These are phyloP conservation scores for Coelinius sp. DNA, from an alignment of 2,888 invertebrate genomes.

Conservation along the genomic window DNA sequence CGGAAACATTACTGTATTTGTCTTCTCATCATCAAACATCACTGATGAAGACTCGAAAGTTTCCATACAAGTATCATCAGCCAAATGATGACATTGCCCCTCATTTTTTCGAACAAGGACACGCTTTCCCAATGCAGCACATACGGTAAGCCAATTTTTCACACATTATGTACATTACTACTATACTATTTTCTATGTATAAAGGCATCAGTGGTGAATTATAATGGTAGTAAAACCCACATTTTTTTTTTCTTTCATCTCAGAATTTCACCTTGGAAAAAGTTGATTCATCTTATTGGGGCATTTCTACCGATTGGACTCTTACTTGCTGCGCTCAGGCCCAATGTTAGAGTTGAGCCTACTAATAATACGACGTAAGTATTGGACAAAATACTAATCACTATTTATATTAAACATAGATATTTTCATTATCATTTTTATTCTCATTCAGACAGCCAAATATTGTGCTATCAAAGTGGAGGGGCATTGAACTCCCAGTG, in stretches of 20 bases:
- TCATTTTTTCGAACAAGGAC: slow-evolving; percentile 42
- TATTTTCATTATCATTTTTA: too few relatives aligned
- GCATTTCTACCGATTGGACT: slow-evolving; percentile 81
- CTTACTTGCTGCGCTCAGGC: slow-evolving; percentile 80
- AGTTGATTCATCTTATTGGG: slow-evolving; percentile 77
- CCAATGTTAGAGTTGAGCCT: slow-evolving; percentile 74
- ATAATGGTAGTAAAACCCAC: too few relatives aligned
- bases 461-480: slow-evolving; percentile 64
- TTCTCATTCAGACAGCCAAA: slow-evolving; percentile 61
- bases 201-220: too few relatives aligned
- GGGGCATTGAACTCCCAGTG: slow-evolving; percentile 59
- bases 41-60: slow-evolving; percentile 52
- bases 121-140: slow-evolving; percentile 35
- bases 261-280: slow-evolving; percentile 74
- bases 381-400: slow-evolving; percentile 17
- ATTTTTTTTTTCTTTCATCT: too few relatives aligned
- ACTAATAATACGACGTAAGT: slow-evolving; percentile 62
- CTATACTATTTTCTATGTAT: too few relatives aligned
- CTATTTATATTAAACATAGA: too few relatives aligned
- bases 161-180: too few relatives aligned
- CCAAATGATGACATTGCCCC: slow-evolving; percentile 39
- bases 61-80: slow-evolving; percentile 59
- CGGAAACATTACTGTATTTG: slow-evolving; percentile 51
- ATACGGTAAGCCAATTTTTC: slow-evolving; percentile 43
- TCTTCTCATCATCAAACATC: slow-evolving; percentile 48